Evolutionary conservation across 2,888 invertebrate genomes (phyloP).

Genomic region (Leptopterna dolabrata): DNA sequence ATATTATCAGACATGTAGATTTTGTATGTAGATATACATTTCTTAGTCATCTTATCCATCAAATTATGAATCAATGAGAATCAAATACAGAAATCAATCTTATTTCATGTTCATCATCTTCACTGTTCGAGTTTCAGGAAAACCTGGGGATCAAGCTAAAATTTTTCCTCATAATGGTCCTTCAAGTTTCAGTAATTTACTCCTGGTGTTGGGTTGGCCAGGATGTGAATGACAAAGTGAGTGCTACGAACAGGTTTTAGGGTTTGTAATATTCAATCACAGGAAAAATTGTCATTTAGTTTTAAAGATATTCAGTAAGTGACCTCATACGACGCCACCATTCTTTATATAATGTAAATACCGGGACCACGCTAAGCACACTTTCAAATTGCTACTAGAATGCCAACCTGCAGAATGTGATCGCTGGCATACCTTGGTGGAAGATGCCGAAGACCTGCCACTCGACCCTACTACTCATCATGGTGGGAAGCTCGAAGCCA

Average conservation of each 20-base stretch:
- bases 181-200: slow-evolving; percentile 2
- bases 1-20: too few species aligned
- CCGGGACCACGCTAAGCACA: too few species aligned
- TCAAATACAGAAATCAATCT: too few species aligned
- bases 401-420: not conserved
- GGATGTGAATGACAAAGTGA: not conserved
- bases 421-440: not conserved
- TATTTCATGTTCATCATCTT: too few species aligned
- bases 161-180: not conserved
- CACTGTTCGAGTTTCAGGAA: not conserved
- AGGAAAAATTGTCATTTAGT: too few species aligned
- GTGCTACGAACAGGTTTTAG: not conserved
- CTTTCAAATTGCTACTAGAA: not conserved
- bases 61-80: not conserved
- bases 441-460: slow-evolving; percentile 20
- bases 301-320: too few species aligned
- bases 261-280: too few species aligned
- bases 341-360: too few species aligned
- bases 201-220: slow-evolving; percentile 22
- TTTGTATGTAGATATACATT: too few species aligned
- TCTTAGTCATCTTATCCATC: too few species aligned
- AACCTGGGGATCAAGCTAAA: not conserved
- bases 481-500: slow-evolving; percentile 4
- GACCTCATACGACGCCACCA: too few species aligned
- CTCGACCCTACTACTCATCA: not conserved